Conservation (phyloP, 2,888 invertebrate genomes). For the Pollenia amentaria region DNA sequence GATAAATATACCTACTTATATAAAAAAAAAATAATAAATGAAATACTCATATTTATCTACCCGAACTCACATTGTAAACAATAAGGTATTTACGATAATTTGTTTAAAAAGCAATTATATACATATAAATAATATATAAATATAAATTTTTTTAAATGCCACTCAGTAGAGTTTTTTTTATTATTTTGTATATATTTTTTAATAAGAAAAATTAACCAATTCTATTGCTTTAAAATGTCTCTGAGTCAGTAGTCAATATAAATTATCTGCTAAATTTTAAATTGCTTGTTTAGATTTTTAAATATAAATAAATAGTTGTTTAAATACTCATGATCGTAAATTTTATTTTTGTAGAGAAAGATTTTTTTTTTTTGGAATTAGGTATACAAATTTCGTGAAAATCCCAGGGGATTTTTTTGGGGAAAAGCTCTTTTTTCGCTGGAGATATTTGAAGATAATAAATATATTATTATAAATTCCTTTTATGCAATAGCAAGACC, state of each 20-base stretch:
- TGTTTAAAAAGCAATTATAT: neutral
- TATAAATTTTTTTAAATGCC: neutral
- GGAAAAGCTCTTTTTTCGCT: too few relatives aligned
- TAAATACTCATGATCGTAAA: too few relatives aligned
- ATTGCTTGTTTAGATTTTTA: too few relatives aligned
- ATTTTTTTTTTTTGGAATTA: too few relatives aligned
- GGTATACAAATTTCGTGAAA: too few relatives aligned
- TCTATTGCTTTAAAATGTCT: neutral
- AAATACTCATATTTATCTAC: slow-evolving; percentile 4
- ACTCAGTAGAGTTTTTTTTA: neutral
- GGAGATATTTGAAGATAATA: too few relatives aligned
- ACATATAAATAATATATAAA: too few relatives aligned
- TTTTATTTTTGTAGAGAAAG: too few relatives aligned
- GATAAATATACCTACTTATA: neutral
- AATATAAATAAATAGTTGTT: too few relatives aligned
- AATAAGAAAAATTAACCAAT: neutral
- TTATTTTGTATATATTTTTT: neutral
- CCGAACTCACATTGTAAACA: neutral
- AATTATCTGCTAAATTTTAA: neutral
- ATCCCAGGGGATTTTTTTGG: too few relatives aligned
- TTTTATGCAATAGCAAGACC: too few relatives aligned
- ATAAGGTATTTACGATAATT: slow-evolving; percentile 20
- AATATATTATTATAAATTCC: too few relatives aligned
- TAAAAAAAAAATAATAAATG: neutral
- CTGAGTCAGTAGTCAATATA: neutral